Base-by-base conservation (phyloP, 1,140 invertebrate genomes). In the Tetragonula clypearis region DNA sequence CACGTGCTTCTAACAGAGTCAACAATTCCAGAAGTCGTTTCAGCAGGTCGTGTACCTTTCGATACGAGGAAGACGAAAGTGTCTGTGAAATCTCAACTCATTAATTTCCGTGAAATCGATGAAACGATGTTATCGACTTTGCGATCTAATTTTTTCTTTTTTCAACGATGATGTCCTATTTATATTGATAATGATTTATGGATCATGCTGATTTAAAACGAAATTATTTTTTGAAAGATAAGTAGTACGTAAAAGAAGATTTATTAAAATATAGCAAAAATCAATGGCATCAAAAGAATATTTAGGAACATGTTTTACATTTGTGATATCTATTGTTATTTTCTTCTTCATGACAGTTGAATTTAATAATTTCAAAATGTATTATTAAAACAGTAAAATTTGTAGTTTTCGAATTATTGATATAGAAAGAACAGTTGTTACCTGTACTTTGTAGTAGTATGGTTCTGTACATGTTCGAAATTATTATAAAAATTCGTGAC, bases 1-100 rank as follows among this genome's bases (percentile, higher is more conserved):
- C 91, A 87, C 86, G 87, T 88, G 90, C 88, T 89, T 87, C 76
- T 62, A 82, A 26, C 66, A 79, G 79, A 81, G 35, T 35, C 86
- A 21, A 30, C 62, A 74, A 86, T 85, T 90, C 86, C 80, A 82
- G 79, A 82, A 79, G 81, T 62, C 78, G 68, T 76, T 74, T 68
- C 56, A 62, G 62, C 71, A 90, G 87, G 88, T 90, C 88, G 82
- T 87, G 79, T 66, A 85, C 85, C 84, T 89, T 66, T 56, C 26
- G 17, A 75, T 41, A 53, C 65, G 30, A 66, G 82, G 76, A 82
- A 85, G 78, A 84, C 35, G 74, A 89, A 81, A 84, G 88, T 79
- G 53, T 68, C 78, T 35, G 71, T 75, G 78, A 41, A 69, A 82
- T 56, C 19, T n/a, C 35, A 26, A 15, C 23, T n/a, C 55, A 14